Conservation (phyloP, 1,140 invertebrate genomes). For the Heterodera schachtii region DNA sequence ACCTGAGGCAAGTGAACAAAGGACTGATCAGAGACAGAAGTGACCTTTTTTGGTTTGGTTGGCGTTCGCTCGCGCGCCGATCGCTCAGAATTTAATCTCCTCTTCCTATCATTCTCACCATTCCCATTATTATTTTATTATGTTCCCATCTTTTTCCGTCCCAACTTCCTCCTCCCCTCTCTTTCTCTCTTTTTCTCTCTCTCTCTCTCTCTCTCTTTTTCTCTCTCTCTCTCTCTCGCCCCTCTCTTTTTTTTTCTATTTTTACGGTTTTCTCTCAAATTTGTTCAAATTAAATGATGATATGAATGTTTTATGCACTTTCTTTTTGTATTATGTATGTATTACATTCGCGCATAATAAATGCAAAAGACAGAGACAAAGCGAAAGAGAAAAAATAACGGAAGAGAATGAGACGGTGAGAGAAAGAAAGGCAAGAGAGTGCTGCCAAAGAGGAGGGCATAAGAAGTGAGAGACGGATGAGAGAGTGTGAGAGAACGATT, state of each 20-base stretch:
- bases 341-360: background rate
- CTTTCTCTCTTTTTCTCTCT: too few species aligned
- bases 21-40: background rate
- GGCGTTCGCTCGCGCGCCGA: background rate
- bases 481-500: too few species aligned
- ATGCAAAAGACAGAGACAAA: background rate
- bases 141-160: background rate
- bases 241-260: background rate
- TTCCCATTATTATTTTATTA: too few species aligned
- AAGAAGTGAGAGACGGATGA: background rate
- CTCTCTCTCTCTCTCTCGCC: too few species aligned
- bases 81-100: background rate
- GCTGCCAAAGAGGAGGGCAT: too few species aligned
- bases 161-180: background rate
- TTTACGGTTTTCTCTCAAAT: constrained; percentile 5
- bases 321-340: background rate
- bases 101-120: background rate
- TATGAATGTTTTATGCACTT: background rate
- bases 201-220: background rate
- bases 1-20: background rate
- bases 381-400: background rate
- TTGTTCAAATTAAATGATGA: background rate
- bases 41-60: background rate
- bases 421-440: background rate
- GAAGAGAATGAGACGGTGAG: background rate